Evolutionary conservation across 2,888 invertebrate species (phyloP), one percentile per base, ranked within the genome.

Genomic region (Lymantria monacha): DNA sequence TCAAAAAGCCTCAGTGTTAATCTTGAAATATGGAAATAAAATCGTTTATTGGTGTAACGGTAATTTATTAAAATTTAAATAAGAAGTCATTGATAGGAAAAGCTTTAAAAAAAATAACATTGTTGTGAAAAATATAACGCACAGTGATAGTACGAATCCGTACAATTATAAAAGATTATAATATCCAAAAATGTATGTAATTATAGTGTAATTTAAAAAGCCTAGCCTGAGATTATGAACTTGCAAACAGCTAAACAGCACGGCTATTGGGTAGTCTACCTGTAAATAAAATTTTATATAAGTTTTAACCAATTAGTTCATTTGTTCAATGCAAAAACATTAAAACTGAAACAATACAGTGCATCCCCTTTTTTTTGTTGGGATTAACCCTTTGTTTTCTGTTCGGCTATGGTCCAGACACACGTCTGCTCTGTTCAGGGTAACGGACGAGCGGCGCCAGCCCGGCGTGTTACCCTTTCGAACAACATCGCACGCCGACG

Each of bases 141-240:
- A 61, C 57, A 48, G 60, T 55, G 52, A 65, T 57, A 31, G 33
- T 50, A 63, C 55, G 65, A 62, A 56, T 62, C 56, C 44, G 30
- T 60, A 66, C 57, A 57, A 57, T 50, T 38, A 5, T 37, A 37
- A n/a, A 55, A 57, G 55, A 45, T n/a, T n/a, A 22, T 22, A 22
- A 22, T 22, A 22, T 22, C 5, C 5, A 22, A 22, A 22, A 22
- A n/a, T n/a, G n/a, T 22, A 22, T 22, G 22, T 54, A 44, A 45
- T 53, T 62, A 67, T 65, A 61, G 72, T 67, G 71, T 59, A 53
- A 63, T 61, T 63, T 46, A 44, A 55, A 72, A 72, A 79, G 75
- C 70, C 74, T 73, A 78, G 74, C 70, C 58, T 74, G 77, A 78
- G 72, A 78, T 73, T 75, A 70, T 70, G 72, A 75, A 75, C 73